These are phyloP conservation scores for Callyntrura guangdongensis DNA, from an alignment of 2,888 invertebrate genomes.

Conservation along the genomic window DNA sequence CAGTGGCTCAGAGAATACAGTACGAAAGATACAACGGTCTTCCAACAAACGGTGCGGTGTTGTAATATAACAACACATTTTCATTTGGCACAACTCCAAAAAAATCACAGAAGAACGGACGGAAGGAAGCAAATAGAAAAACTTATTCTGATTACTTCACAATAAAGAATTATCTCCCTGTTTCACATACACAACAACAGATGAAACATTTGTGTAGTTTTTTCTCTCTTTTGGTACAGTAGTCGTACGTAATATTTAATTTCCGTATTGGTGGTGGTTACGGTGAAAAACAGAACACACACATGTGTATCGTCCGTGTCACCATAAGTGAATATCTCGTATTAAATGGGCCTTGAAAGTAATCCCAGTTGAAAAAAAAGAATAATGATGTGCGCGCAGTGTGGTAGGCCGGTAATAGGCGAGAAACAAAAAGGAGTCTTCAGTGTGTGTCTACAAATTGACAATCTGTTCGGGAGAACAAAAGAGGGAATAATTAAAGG, in stretches of 20 bases:
- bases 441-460: slow-evolving; percentile 13
- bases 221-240: no score
- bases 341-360: slow-evolving; percentile 52
- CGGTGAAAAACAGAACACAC: not conserved
- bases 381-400: not conserved
- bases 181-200: not conserved
- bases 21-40: not conserved
- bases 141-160: slow-evolving; percentile 44
- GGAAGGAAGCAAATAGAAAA: slow-evolving; percentile 40
- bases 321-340: slow-evolving; percentile 9
- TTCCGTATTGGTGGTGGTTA: slow-evolving; percentile 20
- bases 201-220: not conserved
- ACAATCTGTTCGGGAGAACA: slow-evolving; percentile 38
- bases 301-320: slow-evolving; percentile 5
- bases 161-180: slow-evolving; percentile 15
- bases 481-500: slow-evolving; percentile 42
- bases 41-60: slow-evolving; percentile 9
- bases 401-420: not conserved
- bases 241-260: slow-evolving; percentile 6
- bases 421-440: slow-evolving; percentile 16
- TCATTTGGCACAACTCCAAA: slow-evolving; percentile 48
- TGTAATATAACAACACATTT: slow-evolving; percentile 41
- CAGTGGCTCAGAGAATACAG: not conserved
- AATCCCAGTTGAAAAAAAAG: slow-evolving; percentile 26
- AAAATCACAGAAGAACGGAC: slow-evolving; percentile 48